Evolutionary conservation across 2,797 vertebrate genomes (phyloP).

Genomic region (Netta rufina): DNA sequence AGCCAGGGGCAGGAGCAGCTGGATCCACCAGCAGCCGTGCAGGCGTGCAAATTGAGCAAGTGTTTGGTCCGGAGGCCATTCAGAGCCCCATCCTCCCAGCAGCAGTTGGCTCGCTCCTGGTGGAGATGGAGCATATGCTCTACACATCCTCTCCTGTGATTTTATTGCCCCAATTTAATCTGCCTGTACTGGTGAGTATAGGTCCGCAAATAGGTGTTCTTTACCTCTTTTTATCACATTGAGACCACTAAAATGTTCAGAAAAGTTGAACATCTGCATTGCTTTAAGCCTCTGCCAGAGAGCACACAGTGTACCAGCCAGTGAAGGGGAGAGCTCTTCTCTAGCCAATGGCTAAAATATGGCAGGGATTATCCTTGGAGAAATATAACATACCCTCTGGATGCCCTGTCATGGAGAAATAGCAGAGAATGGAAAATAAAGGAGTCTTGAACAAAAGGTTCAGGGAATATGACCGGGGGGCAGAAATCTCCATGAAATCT

Average conservation of each 20-base stretch:
- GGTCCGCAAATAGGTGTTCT: neutral
- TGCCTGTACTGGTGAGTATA: neutral
- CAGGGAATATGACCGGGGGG: neutral
- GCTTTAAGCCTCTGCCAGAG: neutral
- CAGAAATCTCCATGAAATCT: neutral
- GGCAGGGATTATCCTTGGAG: neutral
- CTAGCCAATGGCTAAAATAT: neutral
- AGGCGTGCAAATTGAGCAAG: constrained; percentile 48
- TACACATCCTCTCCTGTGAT: neutral
- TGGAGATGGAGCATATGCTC: constrained; percentile 38
- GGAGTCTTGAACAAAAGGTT: neutral
- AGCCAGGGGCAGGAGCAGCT: constrained; percentile 36
- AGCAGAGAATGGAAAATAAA: neutral
- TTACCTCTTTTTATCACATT: neutral
- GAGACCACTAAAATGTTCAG: neutral
- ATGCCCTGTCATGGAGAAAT: neutral
- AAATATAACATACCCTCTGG: neutral
- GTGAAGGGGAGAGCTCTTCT: neutral
- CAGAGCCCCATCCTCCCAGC: constrained; percentile 20
- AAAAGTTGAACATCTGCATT: neutral
- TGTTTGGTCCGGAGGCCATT: constrained; percentile 58
- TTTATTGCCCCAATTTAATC: constrained; percentile 11
- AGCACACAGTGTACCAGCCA: neutral
- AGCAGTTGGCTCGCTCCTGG: constrained; percentile 49
- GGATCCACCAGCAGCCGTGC: constrained; percentile 51